Percentiles rank a stretch among this genome's conserved stretches.
These are phyloP conservation scores for Nothobranchius furzeri DNA, from an alignment of 2,113 vertebrate genomes.

Conservation along the genomic window DNA sequence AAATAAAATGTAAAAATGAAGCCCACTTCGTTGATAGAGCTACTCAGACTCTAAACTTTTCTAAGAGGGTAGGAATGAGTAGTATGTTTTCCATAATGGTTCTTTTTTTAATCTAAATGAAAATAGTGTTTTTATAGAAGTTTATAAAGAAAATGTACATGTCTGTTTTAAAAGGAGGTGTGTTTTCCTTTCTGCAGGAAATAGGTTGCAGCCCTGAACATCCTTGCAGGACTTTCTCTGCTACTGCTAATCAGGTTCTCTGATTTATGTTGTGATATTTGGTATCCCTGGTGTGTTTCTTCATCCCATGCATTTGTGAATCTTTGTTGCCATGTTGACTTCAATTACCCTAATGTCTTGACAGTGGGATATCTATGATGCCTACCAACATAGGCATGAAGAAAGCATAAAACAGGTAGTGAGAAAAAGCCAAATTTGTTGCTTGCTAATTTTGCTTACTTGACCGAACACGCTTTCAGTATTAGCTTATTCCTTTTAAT, in stretches of 20 bases:
- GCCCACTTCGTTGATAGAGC: slow-evolving; percentile 92
- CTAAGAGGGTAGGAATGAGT: slow-evolving; percentile 77
- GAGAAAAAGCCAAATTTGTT: slow-evolving; percentile 82
- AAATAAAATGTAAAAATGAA: slow-evolving; percentile 87
- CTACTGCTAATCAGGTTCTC: slow-evolving; percentile 86
- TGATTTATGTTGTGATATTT: neutral
- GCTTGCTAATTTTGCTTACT: too few species aligned
- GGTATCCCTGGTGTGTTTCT: neutral
- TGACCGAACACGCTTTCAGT: too few species aligned
- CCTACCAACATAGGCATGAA: slow-evolving; percentile 85
- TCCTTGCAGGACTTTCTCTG: slow-evolving; percentile 83
- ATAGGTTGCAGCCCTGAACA: slow-evolving; percentile 86
- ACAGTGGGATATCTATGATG: slow-evolving; percentile 93
- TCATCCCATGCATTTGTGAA: neutral
- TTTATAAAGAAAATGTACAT: too few species aligned
- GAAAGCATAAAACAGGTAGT: slow-evolving; percentile 79
- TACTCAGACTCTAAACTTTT: slow-evolving; percentile 84
- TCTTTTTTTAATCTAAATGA: too few species aligned
- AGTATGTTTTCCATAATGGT: neutral
- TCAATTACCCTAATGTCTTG: slow-evolving; percentile 14
- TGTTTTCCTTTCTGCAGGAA: slow-evolving; percentile 75
- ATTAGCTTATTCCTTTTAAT: too few species aligned
- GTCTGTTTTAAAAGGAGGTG: too few species aligned
- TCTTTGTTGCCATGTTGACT: neutral
- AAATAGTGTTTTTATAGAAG: too few species aligned